A percentile compares a stretch with the other conserved stretches of the same genome.
Conservation (phyloP, 2,797 vertebrate genomes). For the Melopsittacus undulatus region DNA sequence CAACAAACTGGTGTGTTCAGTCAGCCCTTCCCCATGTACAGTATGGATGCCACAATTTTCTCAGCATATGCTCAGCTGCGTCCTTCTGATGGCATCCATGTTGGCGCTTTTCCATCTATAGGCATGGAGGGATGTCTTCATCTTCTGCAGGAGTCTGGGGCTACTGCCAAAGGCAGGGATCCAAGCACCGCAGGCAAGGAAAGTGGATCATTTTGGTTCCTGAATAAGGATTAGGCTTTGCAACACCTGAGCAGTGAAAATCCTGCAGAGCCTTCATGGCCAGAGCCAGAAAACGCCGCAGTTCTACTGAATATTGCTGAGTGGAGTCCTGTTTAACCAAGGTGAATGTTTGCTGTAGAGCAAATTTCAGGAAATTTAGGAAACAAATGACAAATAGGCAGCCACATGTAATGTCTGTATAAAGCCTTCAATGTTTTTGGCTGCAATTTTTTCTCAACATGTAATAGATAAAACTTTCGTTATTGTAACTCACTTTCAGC, state of each 20-base stretch:
- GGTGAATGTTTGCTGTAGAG: conserved; percentile 48
- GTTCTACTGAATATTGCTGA: conserved; percentile 52
- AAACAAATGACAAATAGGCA: conserved; percentile 31
- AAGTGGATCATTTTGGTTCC: conserved; percentile 75
- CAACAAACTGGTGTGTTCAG: conserved; percentile 64
- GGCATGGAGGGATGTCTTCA: conserved; percentile 76
- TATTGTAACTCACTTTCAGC: neutral
- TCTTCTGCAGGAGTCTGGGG: conserved; percentile 76
- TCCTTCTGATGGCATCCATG: conserved; percentile 72
- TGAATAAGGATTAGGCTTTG: conserved; percentile 66
- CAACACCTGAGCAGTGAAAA: conserved; percentile 79
- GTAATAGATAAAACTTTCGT: conserved; percentile 8
- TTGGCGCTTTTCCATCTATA: conserved; percentile 73
- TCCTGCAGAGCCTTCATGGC: conserved; percentile 55
- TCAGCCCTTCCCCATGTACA: conserved; percentile 60
- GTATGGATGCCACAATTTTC: conserved; percentile 75
- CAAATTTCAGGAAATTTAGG: conserved; percentile 50
- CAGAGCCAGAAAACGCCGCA: conserved; percentile 51
- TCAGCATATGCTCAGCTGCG: conserved; percentile 74
- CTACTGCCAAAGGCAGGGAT: conserved; percentile 77
- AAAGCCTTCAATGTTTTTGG: neutral
- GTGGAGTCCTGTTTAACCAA: conserved; percentile 46
- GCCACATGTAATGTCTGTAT: neutral
- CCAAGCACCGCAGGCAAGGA: conserved; percentile 73
- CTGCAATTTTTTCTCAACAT: neutral